Evolutionary conservation across 2,888 invertebrate species (phyloP).

Genomic region (Cosmorhoe ocellata): DNA sequence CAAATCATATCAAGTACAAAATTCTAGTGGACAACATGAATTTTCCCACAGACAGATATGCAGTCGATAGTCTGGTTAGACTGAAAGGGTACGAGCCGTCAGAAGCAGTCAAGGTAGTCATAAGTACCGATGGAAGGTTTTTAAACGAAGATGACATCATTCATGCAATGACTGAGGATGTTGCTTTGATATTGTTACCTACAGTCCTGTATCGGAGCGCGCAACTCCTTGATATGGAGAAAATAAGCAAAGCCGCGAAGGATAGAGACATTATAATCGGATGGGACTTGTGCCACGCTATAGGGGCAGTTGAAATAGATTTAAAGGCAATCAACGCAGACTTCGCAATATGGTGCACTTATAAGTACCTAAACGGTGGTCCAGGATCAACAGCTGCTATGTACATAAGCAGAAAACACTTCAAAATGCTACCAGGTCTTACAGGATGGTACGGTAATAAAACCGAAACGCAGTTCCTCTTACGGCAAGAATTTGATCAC

Average conservation of each 20-base stretch:
- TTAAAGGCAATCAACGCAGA: slow-evolving; percentile 61
- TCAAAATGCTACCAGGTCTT: slow-evolving; percentile 56
- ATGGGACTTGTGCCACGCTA: slow-evolving; percentile 69
- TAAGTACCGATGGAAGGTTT: slow-evolving; percentile 47
- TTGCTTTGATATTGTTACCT: slow-evolving; percentile 57
- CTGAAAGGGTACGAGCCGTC: slow-evolving; percentile 59
- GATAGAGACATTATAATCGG: slow-evolving; percentile 59
- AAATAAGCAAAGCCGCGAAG: slow-evolving; percentile 57
- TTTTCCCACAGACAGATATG: slow-evolving; percentile 70
- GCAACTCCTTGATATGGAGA: slow-evolving; percentile 64
- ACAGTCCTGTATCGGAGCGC: slow-evolving; percentile 63
- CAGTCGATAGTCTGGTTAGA: slow-evolving; percentile 65
- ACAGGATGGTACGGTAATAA: slow-evolving; percentile 69
- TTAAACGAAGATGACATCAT: slow-evolving; percentile 62
- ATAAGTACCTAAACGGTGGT: slow-evolving; percentile 71
- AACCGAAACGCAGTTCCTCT: slow-evolving; percentile 55
- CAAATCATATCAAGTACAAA: slow-evolving; percentile 57
- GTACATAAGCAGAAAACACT: slow-evolving; percentile 66
- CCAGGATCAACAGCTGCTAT: slow-evolving; percentile 61
- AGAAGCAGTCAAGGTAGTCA: slow-evolving; percentile 65
- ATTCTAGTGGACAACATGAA: slow-evolving; percentile 68
- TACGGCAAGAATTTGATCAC: slow-evolving; percentile 65
- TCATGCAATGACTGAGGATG: slow-evolving; percentile 65
- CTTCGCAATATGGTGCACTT: slow-evolving; percentile 73
- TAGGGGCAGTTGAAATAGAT: slow-evolving; percentile 61